A percentile compares a stretch with the other conserved stretches of the same genome.
Evolutionary conservation across 2,113 vertebrate genomes (phyloP).

Genomic region (Tetraodon nigroviridis): DNA sequence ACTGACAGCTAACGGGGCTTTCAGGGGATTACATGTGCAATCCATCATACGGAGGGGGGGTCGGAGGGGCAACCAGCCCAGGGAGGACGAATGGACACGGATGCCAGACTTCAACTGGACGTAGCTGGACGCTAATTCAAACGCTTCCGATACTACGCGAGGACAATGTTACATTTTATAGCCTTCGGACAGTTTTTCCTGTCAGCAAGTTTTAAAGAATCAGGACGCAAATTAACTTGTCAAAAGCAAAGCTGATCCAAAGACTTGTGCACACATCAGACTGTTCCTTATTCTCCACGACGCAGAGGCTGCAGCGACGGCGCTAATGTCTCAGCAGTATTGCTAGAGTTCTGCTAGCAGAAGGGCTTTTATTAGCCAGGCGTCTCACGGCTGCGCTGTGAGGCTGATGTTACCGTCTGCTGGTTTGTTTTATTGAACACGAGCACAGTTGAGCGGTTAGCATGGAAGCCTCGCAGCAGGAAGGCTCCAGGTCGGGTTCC

Average conservation of each 20-base stretch:
- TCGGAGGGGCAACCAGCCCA: neutral
- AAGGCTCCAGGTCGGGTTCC: too few species aligned
- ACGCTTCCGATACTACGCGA: neutral
- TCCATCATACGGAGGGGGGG: conserved; percentile 8
- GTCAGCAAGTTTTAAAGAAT: neutral
- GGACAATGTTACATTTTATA: neutral
- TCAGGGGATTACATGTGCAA: conserved; percentile 5
- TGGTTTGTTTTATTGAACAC: neutral
- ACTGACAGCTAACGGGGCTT: conserved; percentile 20
- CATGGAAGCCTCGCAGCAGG: too few species aligned
- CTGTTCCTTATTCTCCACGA: too few species aligned
- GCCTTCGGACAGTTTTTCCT: neutral
- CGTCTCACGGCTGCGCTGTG: neutral
- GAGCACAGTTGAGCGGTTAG: too few species aligned
- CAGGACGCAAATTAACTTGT: too few species aligned
- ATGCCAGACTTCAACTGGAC: neutral
- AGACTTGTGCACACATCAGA: too few species aligned
- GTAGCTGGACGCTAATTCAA: neutral
- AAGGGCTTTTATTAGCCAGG: neutral
- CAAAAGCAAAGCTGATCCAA: too few species aligned
- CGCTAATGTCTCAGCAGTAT: too few species aligned
- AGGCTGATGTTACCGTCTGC: neutral
- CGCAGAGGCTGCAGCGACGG: too few species aligned
- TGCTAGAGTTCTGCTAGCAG: neutral
- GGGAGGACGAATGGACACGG: neutral